Conservation (phyloP, 2,888 invertebrate genomes). For the Drosophila tripunctata region DNA sequence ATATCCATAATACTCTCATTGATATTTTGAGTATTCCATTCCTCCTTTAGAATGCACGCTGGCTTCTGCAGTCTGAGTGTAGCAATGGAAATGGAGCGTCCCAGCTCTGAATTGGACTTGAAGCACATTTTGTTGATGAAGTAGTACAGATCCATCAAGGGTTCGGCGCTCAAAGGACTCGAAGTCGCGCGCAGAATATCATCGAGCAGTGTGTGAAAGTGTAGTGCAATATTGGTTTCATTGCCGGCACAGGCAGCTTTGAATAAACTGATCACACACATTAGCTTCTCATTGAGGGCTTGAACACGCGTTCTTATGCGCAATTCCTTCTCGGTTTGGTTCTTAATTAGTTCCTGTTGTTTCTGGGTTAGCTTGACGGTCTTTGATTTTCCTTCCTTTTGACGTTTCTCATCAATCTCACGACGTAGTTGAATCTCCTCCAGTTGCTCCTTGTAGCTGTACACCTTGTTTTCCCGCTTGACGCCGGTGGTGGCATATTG, state of each 20-base stretch:
- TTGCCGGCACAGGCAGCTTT: constrained; percentile 81
- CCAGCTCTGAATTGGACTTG: constrained; percentile 84
- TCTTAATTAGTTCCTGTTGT: constrained; percentile 95
- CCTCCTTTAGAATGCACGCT: constrained; percentile 90
- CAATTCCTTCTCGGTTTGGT: constrained; percentile 93
- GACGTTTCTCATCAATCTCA: constrained; percentile 95
- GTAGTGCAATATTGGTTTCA: constrained; percentile 76
- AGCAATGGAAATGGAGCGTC: constrained; percentile 88
- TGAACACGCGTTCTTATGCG: constrained; percentile 89
- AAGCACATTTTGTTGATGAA: constrained; percentile 87
- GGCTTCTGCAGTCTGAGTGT: constrained; percentile 91
- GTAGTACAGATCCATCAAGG: constrained; percentile 87
- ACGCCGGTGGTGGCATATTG: constrained; percentile 86
- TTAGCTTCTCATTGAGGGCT: constrained; percentile 85
- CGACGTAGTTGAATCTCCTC: constrained; percentile 96
- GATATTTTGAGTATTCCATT: constrained; percentile 91
- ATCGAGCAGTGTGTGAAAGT: constrained; percentile 80
- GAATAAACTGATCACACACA: constrained; percentile 77
- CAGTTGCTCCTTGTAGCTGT: constrained; percentile 98
- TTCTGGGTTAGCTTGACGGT: constrained; percentile 91
- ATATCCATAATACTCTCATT: constrained; percentile 87
- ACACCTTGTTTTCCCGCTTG: constrained; percentile 97
- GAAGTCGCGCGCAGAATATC: constrained; percentile 85
- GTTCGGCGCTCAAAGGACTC: constrained; percentile 91
- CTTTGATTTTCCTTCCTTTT: constrained; percentile 91